Evolutionary conservation across 2,797 vertebrate genomes (phyloP), one percentile per base, ranked within the genome.

Genomic region (Chiroxiphia lanceolata): DNA sequence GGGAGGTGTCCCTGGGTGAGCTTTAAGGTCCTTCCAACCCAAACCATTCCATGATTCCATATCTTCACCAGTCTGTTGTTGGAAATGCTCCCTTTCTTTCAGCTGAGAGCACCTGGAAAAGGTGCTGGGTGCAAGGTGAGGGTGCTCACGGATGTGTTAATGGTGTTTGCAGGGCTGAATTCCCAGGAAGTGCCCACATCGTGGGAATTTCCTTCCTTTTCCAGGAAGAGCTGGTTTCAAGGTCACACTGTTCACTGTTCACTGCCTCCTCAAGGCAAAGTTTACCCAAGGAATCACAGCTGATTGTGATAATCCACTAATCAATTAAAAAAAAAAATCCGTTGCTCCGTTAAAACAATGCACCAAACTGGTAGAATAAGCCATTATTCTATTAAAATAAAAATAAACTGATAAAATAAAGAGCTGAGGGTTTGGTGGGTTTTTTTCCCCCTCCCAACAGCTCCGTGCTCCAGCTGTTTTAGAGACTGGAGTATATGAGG

Each of bases 111-210:
- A 2, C 9, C 6, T 29, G n/a, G 56, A 13, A 31, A 15, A 53
- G 40, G 33, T 19, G 70, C 22, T 16, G 26, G 36, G 44, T 36
- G 4, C n/a, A 15, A 59, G 50, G 33, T n/a, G 33, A 14, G 15
- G 2, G 6, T 34, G 10, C 29, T 29, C 13, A n/a, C 54, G n/a
- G 33, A 19, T n/a, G 60, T 40, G 60, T 26, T 19, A 27, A 31
- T 29, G 34, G 34, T 8, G 14, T 18, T 38, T 44, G 38, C 19
- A 1, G 40, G 14, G 12, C 8, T 13, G 21, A 22, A 13, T 36
- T 31, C 22, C 8, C 48, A 1, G 27, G 11, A 5, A 13, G 12
- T 1, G 9, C 36, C 29, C 8, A 0, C 15, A 1, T 8, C 3
- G 2, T 1, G 44, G 23, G 34, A 33, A 3, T 31, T 31, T 33